Percentiles rank a stretch among this genome's conserved stretches.
Conservation (phyloP, 2,797 vertebrate genomes). For the Pachyuromys duprasi region DNA sequence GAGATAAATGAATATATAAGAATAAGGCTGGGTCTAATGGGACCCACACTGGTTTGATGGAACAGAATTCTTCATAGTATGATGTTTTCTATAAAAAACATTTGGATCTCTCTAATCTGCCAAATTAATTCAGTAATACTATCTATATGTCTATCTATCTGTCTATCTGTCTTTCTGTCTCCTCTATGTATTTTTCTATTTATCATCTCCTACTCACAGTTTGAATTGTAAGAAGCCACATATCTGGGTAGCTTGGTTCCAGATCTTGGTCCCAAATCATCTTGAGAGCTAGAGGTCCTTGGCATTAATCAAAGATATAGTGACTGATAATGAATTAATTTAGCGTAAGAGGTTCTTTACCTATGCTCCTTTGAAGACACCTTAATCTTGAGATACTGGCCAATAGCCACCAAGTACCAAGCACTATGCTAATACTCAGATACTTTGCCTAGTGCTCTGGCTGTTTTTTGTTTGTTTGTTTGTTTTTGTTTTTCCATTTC, state of each 20-base stretch:
- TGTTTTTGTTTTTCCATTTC: not conserved
- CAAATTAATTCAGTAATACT: not conserved
- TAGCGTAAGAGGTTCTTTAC: not conserved
- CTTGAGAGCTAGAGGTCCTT: not conserved
- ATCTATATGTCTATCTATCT: not conserved
- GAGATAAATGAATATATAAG: not conserved
- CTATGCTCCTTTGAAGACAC: not conserved
- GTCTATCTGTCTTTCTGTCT: not conserved
- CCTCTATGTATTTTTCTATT: not conserved
- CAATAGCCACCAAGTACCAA: conserved; percentile 37
- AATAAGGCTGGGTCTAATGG: not conserved
- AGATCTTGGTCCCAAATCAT: not conserved
- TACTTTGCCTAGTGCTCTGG: conserved; percentile 22
- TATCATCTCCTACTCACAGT: not conserved
- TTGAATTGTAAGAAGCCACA: not conserved
- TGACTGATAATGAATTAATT: not conserved
- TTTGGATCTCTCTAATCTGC: not conserved
- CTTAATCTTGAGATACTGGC: conserved; percentile 25
- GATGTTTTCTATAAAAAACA: not conserved
- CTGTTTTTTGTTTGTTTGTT: too few species aligned
- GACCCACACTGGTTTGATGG: not conserved
- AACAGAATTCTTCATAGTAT: not conserved
- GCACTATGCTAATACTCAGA: conserved; percentile 6
- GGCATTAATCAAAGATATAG: not conserved
- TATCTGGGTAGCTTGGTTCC: not conserved